Evolutionary conservation across 2,113 vertebrate species (phyloP).

Genomic region (Dascyllus trimaculatus): DNA sequence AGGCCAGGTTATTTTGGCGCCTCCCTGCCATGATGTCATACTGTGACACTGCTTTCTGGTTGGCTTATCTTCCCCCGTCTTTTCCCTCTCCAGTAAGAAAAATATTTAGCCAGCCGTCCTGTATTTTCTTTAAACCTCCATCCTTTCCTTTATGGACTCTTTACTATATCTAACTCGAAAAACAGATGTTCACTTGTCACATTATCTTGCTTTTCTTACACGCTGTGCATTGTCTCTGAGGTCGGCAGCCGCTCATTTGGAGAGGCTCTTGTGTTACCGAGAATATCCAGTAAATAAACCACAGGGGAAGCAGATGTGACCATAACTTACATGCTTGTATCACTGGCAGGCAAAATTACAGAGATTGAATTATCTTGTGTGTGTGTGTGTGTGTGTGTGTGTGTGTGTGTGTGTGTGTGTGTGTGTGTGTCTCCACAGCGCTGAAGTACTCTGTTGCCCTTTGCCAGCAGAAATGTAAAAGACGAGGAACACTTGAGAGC

Average conservation of each 20-base stretch:
- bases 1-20: slow-evolving; percentile 50
- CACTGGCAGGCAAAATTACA: slow-evolving; percentile 53
- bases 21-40: slow-evolving; percentile 53
- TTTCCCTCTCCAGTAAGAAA: slow-evolving; percentile 34
- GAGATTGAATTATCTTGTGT: slow-evolving; percentile 26
- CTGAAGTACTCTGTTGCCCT: slow-evolving; percentile 91
- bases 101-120: slow-evolving; percentile 49
- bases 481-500: slow-evolving; percentile 90
- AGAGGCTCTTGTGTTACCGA: slow-evolving; percentile 28
- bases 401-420: slow-evolving; percentile 49
- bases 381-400: slow-evolving; percentile 54
- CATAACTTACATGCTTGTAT: slow-evolving; percentile 28
- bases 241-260: slow-evolving; percentile 16
- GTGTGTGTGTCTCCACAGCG: slow-evolving; percentile 80
- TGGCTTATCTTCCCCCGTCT: slow-evolving; percentile 29
- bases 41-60: slow-evolving; percentile 32
- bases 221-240: not conserved
- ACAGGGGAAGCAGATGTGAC: slow-evolving; percentile 30
- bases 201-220: slow-evolving; percentile 28
- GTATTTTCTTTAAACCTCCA: slow-evolving; percentile 27
- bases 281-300: slow-evolving; percentile 45
- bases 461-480: slow-evolving; percentile 95
- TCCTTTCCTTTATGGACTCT: slow-evolving; percentile 36
- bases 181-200: slow-evolving; percentile 49
- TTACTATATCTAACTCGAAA: slow-evolving; percentile 36